Evolutionary conservation across 64 coral and sea anemone species (phyloP).

Genomic region (Astreopora myriophthalma): DNA sequence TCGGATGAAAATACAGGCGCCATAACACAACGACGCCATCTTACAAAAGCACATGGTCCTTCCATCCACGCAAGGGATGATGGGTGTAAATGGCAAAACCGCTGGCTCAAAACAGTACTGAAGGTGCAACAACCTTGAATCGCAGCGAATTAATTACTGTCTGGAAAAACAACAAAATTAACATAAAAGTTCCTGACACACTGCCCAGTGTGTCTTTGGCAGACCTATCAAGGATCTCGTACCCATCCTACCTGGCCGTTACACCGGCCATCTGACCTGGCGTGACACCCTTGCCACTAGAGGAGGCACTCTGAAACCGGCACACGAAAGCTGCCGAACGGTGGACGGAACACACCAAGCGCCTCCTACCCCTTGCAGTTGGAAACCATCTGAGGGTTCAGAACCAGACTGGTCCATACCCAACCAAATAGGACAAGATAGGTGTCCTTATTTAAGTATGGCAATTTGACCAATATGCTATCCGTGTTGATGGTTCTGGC

Average conservation of each 20-base stretch:
- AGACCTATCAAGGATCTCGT: constrained; percentile 44
- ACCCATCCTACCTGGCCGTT: constrained; percentile 24
- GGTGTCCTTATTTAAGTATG: constrained; percentile 7
- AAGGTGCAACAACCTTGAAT: no score
- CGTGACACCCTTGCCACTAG: neutral
- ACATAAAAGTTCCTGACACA: no score
- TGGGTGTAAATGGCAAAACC: no score
- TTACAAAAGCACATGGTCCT: no score
- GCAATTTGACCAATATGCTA: constrained; percentile 39
- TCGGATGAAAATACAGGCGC: no score
- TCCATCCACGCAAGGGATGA: no score
- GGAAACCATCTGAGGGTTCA: constrained; percentile 29
- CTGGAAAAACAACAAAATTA: no score
- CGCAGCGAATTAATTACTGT: no score
- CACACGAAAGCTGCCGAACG: constrained; percentile 17
- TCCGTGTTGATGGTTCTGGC: constrained; percentile 43
- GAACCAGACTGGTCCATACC: constrained; percentile 53
- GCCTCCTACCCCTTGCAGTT: constrained; percentile 9
- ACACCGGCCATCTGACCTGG: neutral
- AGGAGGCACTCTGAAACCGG: neutral
- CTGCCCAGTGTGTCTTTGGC: neutral
- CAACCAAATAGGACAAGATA: constrained; percentile 49
- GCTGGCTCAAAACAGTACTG: no score
- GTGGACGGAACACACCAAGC: constrained; percentile 32
- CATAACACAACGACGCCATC: no score